Percentiles rank a stretch among this genome's conserved stretches.
phyloP scores from a whole-genome alignment of 2,888 invertebrate species.

The Marronus borbonicus region DNA sequence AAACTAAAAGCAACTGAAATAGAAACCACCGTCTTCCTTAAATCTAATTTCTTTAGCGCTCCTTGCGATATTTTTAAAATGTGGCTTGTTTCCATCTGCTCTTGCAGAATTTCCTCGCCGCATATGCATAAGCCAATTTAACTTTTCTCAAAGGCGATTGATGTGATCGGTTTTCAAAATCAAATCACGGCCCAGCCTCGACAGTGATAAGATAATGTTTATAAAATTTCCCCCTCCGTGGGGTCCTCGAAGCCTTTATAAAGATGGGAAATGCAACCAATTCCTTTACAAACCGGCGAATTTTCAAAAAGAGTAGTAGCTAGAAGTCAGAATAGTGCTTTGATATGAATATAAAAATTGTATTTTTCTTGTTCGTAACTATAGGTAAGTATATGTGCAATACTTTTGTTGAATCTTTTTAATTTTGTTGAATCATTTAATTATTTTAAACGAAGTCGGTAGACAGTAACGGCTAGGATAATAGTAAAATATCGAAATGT shows the following conservation, averaged over 20 bases:
- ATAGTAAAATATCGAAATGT: too few species aligned
- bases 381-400: conserved; percentile 55
- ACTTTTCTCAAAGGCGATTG: conserved; percentile 51
- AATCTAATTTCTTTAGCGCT: conserved; percentile 29
- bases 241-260: conserved; percentile 30
- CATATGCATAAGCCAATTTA: conserved; percentile 54
- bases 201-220: conserved; percentile 60
- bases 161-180: conserved; percentile 54
- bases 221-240: conserved; percentile 56
- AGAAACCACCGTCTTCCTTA: not conserved
- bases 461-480: too few species aligned
- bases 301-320: conserved; percentile 24
- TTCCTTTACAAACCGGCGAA: conserved; percentile 26
- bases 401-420: too few species aligned
- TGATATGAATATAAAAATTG: conserved; percentile 56
- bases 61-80: conserved; percentile 21
- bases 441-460: too few species aligned
- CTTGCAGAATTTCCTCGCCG: conserved; percentile 15
- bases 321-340: conserved; percentile 1
- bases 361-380: conserved; percentile 55
- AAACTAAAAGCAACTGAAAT: conserved; percentile 21
- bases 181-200: conserved; percentile 52
- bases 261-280: conserved; percentile 1
- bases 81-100: not conserved
- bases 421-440: too few species aligned